Base-by-base conservation (phyloP, 1,140 invertebrate genomes). In the Harlomillsia oculata region DNA sequence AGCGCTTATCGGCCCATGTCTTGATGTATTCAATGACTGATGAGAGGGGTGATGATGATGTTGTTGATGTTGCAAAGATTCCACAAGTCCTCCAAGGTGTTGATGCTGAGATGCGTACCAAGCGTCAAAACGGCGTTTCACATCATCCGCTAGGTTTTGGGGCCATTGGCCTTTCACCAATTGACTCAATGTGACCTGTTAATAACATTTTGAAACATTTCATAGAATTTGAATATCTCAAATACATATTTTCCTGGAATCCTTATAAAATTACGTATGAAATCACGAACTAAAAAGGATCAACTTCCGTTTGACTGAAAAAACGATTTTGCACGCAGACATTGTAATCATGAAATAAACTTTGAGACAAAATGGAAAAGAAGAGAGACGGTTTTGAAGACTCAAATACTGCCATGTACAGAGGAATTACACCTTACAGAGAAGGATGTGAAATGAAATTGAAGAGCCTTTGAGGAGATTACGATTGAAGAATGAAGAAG, bases 91-190 rank as follows among this genome's bases (percentile, higher is more conserved):
- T 11, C 20, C 25, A 3, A 45, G 13, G 66, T 50, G 39, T 11
- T 56, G 57, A 59, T 69, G 76, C 67, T 81, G 81, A 37, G 77
- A 76, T 41, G 76, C 77, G 78, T 80, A 83, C 81, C 81, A 83
- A 34, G 82, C 79, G 60, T 87, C 85, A 68, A 88, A 87, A 68
- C 85, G 84, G 44, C 83, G 74, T 25, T 81, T 78, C 54, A 80
- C 78, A 26, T 88, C 85, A 57, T 87, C 84, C 0, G 81, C 78
- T 2, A 85, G 76, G 43, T 86, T 63, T 37, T 55, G 52, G 28
- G 61, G 61, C 63, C 63, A 65, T 5, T 62, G 59, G 8, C 59
- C 59, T 49, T 59, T 65, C 53, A 59, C 48, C 46, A 63, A 41
- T 25, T 59, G 56, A 49, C 45, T 53, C 26, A 57, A 25, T 13